Conservation (phyloP, 2,888 invertebrate genomes). For the Scaptodrosophila latifasciaeformis region DNA sequence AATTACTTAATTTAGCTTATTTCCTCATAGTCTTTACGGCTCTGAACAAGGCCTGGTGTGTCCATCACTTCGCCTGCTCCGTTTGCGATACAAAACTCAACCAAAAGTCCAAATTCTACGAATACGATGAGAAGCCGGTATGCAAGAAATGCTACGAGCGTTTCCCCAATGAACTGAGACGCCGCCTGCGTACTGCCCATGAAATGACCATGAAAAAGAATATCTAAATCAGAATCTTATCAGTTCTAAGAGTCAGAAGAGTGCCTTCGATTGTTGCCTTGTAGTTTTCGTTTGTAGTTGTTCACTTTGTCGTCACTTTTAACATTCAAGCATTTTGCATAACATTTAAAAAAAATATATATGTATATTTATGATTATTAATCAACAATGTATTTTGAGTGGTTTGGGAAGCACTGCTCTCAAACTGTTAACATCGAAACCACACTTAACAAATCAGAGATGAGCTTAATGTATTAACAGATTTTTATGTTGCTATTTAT, state of each 20-base stretch:
- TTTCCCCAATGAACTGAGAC: slow-evolving; percentile 94
- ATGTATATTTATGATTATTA: not conserved
- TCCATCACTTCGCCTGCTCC: slow-evolving; percentile 98
- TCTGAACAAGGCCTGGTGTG: slow-evolving; percentile 99
- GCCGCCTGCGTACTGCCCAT: slow-evolving; percentile 92
- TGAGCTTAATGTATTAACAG: slow-evolving; percentile 42
- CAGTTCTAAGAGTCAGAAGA: slow-evolving; percentile 1
- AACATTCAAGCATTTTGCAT: not conserved
- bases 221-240: slow-evolving; percentile 36
- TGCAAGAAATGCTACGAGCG: slow-evolving; percentile 99
- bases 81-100: slow-evolving; percentile 97
- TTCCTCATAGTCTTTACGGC: slow-evolving; percentile 91
- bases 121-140: slow-evolving; percentile 98
- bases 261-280: slow-evolving; percentile 3
- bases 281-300: slow-evolving; percentile 47
- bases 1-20: not conserved
- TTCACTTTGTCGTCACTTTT: slow-evolving; percentile 27
- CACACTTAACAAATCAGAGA: slow-evolving; percentile 28
- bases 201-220: slow-evolving; percentile 82
- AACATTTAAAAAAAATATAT: not conserved
- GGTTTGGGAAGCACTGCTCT: slow-evolving; percentile 16
- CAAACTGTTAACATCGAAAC: slow-evolving; percentile 22
- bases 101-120: slow-evolving; percentile 98
- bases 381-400: not conserved
- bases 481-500: slow-evolving; percentile 56